A percentile compares a stretch with the other conserved stretches of the same genome.
Evolutionary conservation across 2,888 invertebrate species (phyloP).

Genomic region (Sarcophaga carnaria): DNA sequence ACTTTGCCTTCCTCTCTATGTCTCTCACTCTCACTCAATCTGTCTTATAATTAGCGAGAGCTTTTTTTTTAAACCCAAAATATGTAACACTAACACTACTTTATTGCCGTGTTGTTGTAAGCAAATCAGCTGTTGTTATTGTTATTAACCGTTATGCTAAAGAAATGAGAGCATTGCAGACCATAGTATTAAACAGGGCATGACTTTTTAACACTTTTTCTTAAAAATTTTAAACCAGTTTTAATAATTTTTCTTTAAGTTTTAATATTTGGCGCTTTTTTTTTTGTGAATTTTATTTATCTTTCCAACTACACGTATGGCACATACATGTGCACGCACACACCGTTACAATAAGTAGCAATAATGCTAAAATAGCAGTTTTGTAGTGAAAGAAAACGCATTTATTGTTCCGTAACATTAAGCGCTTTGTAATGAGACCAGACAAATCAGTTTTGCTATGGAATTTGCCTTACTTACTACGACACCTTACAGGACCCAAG

Average conservation of each 20-base stretch:
- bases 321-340: neutral
- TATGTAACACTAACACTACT: constrained; percentile 34
- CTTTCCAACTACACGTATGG: constrained; percentile 23
- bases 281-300: constrained; percentile 13
- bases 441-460: neutral
- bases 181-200: neutral
- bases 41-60: constrained; percentile 14
- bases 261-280: constrained; percentile 44
- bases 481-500: too few relatives aligned
- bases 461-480: too few relatives aligned
- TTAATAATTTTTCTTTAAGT: neutral
- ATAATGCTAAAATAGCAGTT: neutral
- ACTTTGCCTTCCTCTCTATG: constrained; percentile 20
- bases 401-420: neutral
- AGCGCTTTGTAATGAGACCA: neutral
- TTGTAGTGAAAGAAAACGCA: too few relatives aligned
- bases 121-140: constrained; percentile 50
- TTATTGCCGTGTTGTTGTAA: neutral
- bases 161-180: constrained; percentile 5
- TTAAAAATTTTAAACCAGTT: constrained; percentile 25
- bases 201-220: neutral
- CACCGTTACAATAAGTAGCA: neutral
- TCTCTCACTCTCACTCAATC: constrained; percentile 26
- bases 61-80: constrained; percentile 24
- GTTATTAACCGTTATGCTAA: constrained; percentile 42